phyloP scores from a whole-genome alignment of 37 sponge, comb jelly and placozoan genomes.

The Oopsacas minuta region DNA sequence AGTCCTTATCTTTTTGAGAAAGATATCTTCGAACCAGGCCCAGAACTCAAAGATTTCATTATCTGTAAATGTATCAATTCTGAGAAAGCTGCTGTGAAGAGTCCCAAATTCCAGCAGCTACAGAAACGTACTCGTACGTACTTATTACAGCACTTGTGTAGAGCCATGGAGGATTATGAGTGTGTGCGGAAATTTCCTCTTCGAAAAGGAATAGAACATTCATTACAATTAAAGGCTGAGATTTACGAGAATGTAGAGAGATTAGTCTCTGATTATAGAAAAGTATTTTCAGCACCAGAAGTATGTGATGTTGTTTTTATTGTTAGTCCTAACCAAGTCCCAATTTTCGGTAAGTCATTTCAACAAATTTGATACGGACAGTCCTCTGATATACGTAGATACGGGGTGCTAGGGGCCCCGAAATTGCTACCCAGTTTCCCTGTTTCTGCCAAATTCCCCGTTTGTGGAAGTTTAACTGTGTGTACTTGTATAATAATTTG shows the following conservation, averaged over 20 bases:
- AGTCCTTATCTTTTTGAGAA: constrained; percentile 31
- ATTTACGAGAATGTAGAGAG: constrained; percentile 59
- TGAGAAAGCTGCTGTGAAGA: constrained; percentile 66
- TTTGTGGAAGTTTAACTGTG: neutral
- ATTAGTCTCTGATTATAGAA: constrained; percentile 62
- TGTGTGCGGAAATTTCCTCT: neutral
- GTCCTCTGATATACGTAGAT: no score
- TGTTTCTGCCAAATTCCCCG: no score
- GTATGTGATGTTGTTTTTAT: constrained; percentile 66
- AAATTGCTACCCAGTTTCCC: no score
- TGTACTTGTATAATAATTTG: constrained; percentile 26
- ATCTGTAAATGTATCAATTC: constrained; percentile 78
- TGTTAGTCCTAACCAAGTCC: constrained; percentile 33
- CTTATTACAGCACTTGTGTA: neutral
- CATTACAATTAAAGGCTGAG: constrained; percentile 23
- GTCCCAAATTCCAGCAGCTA: constrained; percentile 53
- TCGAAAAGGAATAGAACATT: neutral
- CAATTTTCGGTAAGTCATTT: neutral
- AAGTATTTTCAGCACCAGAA: constrained; percentile 40
- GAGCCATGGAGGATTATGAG: constrained; percentile 13
- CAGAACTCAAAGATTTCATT: constrained; percentile 43
- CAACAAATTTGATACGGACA: no score
- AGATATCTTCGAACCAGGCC: constrained; percentile 47
- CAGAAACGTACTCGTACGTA: constrained; percentile 16
- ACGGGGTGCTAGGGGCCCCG: no score